These are phyloP conservation scores for Chrysina gloriosa DNA, from an alignment of 2,888 invertebrate species.

Conservation along the genomic window DNA sequence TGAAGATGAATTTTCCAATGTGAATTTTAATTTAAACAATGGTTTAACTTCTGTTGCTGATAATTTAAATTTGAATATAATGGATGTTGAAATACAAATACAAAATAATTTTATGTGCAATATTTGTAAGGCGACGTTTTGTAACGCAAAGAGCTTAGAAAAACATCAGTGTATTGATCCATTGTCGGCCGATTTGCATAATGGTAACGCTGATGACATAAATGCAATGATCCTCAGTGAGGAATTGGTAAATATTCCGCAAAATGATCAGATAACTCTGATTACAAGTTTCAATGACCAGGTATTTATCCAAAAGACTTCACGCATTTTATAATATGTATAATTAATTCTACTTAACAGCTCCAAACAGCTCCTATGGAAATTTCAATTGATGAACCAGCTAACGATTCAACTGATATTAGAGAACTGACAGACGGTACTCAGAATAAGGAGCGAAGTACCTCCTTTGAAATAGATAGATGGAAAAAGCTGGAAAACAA, in stretches of 20 bases:
- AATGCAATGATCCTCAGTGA: constrained; percentile 4
- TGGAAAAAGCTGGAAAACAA: constrained; percentile 63
- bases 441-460: constrained; percentile 42
- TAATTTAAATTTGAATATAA: constrained; percentile 33
- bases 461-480: background rate
- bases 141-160: constrained; percentile 40
- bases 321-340: background rate
- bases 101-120: constrained; percentile 33
- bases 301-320: background rate
- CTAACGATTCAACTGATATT: constrained; percentile 43
- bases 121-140: constrained; percentile 43
- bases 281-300: constrained; percentile 38
- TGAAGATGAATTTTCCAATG: constrained; percentile 21
- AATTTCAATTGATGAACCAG: constrained; percentile 31
- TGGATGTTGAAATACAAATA: constrained; percentile 25
- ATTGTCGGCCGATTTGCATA: constrained; percentile 9
- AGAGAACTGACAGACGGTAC: constrained; percentile 50
- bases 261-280: constrained; percentile 29
- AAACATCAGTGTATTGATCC: constrained; percentile 44
- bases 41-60: background rate
- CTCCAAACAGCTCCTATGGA: constrained; percentile 26
- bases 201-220: constrained; percentile 10
- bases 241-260: constrained; percentile 3
- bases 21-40: constrained; percentile 37
- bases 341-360: constrained; percentile 2